Percentiles rank a stretch among this genome's conserved stretches.
Evolutionary conservation across 2,113 vertebrate species (phyloP).

Genomic region (Nothoprocta pentlandii): DNA sequence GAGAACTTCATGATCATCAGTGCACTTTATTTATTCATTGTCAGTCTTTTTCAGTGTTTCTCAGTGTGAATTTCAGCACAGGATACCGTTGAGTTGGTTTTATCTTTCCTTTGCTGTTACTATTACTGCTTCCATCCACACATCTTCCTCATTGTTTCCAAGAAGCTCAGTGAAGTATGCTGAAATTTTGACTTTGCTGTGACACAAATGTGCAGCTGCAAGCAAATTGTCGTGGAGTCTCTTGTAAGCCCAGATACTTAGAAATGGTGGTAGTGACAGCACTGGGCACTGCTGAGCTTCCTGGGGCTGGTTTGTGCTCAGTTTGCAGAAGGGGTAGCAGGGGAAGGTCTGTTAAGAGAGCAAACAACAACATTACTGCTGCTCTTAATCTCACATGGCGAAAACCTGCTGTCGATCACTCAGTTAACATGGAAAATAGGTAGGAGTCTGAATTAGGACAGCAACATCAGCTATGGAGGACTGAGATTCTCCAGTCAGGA

Average conservation of each 20-base stretch:
- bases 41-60: neutral
- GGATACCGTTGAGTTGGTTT: no score
- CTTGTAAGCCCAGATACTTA: neutral
- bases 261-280: no score
- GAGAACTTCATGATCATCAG: no score
- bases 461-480: no score
- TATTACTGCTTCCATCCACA: neutral
- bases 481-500: no score
- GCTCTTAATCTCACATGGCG: rapidly evolving
- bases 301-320: neutral
- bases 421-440: neutral
- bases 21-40: neutral
- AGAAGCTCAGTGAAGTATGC: neutral
- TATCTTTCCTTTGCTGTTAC: neutral
- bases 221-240: neutral
- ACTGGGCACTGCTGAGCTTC: neutral
- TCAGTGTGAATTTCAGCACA: neutral
- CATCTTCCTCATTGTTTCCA: neutral
- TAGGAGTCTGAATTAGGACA: neutral
- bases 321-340: neutral
- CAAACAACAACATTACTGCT: neutral
- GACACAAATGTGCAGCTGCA: neutral
- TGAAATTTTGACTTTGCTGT: neutral
- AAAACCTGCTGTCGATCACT: no score
- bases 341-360: neutral